Evolutionary conservation across 2,113 vertebrate species (phyloP).

Genomic region (Actenoides lindsayi): DNA sequence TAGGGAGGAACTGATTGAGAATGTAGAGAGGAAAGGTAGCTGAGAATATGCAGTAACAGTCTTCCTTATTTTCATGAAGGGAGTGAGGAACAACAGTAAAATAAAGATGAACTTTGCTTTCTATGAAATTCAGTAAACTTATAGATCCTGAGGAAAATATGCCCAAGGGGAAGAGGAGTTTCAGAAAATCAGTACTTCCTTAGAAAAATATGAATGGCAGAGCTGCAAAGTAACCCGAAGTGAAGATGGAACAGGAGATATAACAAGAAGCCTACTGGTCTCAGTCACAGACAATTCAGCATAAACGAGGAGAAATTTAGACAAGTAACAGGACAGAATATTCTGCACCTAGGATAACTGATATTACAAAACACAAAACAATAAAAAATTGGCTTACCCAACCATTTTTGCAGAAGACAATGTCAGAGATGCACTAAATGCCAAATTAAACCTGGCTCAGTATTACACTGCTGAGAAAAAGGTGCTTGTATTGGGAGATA

Average conservation of each 20-base stretch:
- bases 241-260: background rate
- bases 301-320: background rate
- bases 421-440: background rate
- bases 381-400: background rate
- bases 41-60: background rate
- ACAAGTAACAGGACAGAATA: background rate
- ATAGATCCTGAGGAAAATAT: background rate
- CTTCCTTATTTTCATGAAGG: background rate
- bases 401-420: background rate
- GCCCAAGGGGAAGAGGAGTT: background rate
- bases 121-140: background rate
- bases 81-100: background rate
- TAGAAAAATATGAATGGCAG: background rate
- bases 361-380: background rate
- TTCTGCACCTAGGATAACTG: background rate
- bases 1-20: background rate
- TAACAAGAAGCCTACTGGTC: background rate
- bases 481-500: background rate
- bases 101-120: background rate
- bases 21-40: background rate
- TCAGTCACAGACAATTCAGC: background rate
- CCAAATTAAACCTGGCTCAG: background rate
- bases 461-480: background rate
- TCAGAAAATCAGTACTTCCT: background rate
- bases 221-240: background rate